Conservation (phyloP, 1,140 invertebrate genomes). For the Drosophila orosa region DNA sequence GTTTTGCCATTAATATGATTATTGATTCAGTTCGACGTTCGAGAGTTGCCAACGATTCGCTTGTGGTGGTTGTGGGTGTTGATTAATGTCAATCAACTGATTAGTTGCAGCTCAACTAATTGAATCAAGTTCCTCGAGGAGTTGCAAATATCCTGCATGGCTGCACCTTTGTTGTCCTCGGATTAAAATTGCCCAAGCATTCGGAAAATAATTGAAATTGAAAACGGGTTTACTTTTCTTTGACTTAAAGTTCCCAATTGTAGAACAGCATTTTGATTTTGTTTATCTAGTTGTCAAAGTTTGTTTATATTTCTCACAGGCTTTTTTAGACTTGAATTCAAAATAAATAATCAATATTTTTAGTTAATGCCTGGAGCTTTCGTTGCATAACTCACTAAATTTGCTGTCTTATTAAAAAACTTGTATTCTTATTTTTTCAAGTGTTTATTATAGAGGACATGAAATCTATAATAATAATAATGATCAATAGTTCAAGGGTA, state of each 20-base stretch:
- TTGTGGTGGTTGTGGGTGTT: conserved; percentile 53
- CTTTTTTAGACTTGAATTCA: not conserved
- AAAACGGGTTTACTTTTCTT: not conserved
- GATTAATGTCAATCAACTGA: conserved; percentile 73
- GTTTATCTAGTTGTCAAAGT: not conserved
- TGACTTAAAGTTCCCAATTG: not conserved
- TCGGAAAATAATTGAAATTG: conserved; percentile 24
- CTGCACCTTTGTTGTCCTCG: not conserved
- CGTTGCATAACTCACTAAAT: too few species aligned
- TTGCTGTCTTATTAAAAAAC: too few species aligned
- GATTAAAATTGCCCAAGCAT: conserved; percentile 8
- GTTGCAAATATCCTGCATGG: conserved; percentile 3
- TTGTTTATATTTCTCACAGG: too few species aligned
- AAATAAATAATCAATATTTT: not conserved
- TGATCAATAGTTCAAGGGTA: not conserved
- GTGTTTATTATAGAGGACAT: too few species aligned
- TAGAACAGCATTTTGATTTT: not conserved
- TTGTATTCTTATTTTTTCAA: too few species aligned
- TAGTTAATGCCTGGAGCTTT: not conserved
- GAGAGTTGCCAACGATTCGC: conserved; percentile 34
- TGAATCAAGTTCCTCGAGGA: conserved; percentile 22
- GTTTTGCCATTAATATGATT: conserved; percentile 65
- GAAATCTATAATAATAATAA: not conserved
- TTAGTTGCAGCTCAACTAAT: conserved; percentile 50
- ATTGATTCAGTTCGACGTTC: conserved; percentile 53